Conservation (phyloP, 2,888 invertebrate species). For the Tyria jacobaeae region DNA sequence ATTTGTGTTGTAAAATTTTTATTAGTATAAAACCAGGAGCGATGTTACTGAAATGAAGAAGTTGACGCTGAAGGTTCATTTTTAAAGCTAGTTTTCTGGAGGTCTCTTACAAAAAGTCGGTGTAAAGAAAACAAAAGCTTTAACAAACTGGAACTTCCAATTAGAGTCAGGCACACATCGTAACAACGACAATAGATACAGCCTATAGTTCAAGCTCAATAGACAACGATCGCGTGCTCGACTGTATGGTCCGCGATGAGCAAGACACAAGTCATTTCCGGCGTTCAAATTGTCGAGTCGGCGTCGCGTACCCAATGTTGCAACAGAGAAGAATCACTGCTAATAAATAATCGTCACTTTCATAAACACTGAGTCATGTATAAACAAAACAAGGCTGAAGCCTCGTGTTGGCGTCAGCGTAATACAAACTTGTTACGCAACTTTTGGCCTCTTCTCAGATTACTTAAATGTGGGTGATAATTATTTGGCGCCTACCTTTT, state of each 20-base stretch:
- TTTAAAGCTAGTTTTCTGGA: no score
- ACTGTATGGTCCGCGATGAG: conserved; percentile 65
- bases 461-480: conserved; percentile 65
- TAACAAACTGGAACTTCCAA: conserved; percentile 18
- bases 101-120: background rate
- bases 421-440: conserved; percentile 60
- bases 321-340: conserved; percentile 76
- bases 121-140: background rate
- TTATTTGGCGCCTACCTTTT: conserved; percentile 60
- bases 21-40: background rate
- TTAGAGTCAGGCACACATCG: conserved; percentile 34
- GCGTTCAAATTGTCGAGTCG: conserved; percentile 56
- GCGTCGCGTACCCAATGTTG: conserved; percentile 54
- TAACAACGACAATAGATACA: conserved; percentile 48
- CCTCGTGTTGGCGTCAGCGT: conserved; percentile 66
- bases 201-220: conserved; percentile 42
- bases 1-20: no score
- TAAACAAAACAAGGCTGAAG: conserved; percentile 63
- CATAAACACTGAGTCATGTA: conserved; percentile 76
- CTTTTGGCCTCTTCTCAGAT: conserved; percentile 61
- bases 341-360: conserved; percentile 83
- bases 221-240: conserved; percentile 62
- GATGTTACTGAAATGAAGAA: background rate
- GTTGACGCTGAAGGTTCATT: no score
- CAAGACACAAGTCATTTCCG: conserved; percentile 80